Evolutionary conservation across 2,797 vertebrate species (phyloP), one percentile per base, ranked within the genome.

Genomic region (Pithecia hirsuta): DNA sequence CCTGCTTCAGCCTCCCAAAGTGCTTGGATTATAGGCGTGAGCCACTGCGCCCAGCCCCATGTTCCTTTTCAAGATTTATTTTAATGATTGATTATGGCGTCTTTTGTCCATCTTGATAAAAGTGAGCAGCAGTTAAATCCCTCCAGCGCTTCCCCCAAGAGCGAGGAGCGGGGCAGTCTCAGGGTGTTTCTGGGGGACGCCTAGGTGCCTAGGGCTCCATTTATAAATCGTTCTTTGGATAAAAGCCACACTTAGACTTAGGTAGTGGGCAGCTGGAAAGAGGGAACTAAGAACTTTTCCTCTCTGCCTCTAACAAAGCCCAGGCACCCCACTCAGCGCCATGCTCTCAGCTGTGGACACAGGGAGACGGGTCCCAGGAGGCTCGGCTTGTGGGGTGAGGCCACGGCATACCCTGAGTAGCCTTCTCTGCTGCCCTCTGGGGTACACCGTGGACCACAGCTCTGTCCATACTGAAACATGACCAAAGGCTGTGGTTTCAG

Each of bases 21-120:
- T 33, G 14, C 61, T 64, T 14, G 61, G 30, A 17, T 64, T 64
- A 33, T 7, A 8, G 33, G 61, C 7, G 3, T 33, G 61, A 64
- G 30, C 30, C 28, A 30, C 28, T 6, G 28, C 1, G 28, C 59
- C 59, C 30, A 28, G 59, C 59, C 15, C 15, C 8, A 11, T 4
- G 17, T 1, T 9, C 30, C 44, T 59, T 20, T n/a, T 28, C 17
- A 57, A 30, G 50, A 12, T 39, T 33, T 22, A 1, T 0, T n/a
- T 91, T 2, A 22, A 0, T 48, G 22, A 44, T 19, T 7, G 10
- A 20, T 41, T 6, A 2, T 0, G 10, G 3, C 6, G 9, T 2
- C 9, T 14, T n/a, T 12, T 0, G 28, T 50, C 8, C 20, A 1
- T 26, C 28, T 50, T 41, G 48, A 30, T 52, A 74, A 19, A 87